phyloP scores from a whole-genome alignment of 2,113 vertebrate species.

The Macroglossus sobrinus region DNA sequence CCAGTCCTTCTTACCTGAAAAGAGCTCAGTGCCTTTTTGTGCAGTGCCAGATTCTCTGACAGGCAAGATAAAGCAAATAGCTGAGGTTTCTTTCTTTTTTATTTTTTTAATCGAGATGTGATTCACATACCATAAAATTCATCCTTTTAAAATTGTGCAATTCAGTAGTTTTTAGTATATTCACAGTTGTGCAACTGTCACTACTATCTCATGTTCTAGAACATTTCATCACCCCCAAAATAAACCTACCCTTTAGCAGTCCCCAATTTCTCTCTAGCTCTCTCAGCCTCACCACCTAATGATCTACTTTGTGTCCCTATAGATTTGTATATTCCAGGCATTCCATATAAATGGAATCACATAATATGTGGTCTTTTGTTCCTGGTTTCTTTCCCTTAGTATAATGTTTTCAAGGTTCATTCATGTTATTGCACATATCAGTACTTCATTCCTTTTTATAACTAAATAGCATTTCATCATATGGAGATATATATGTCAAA shows the following conservation, averaged over 20 bases:
- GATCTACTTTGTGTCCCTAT: neutral
- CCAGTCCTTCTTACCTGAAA: neutral
- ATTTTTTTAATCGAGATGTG: neutral
- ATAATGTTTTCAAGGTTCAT: neutral
- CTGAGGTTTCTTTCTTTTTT: neutral
- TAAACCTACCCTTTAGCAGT: neutral
- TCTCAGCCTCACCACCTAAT: neutral
- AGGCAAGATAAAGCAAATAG: neutral
- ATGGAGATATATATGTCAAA: neutral
- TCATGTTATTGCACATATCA: neutral
- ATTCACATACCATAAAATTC: neutral
- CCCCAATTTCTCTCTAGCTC: neutral
- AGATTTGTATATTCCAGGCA: neutral
- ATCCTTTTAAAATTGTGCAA: neutral
- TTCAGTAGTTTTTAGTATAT: neutral
- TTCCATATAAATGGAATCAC: neutral
- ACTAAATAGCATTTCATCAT: neutral
- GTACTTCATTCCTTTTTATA: constrained; percentile 12
- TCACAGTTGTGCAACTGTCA: neutral
- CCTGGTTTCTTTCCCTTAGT: neutral
- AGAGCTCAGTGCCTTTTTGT: neutral
- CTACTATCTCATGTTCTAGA: neutral
- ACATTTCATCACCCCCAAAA: neutral
- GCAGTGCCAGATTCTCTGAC: neutral
- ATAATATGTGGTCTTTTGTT: neutral